Evolutionary conservation across 2,113 vertebrate species (phyloP), one percentile per base, ranked within the genome.

Genomic region (Promerops cafer): DNA sequence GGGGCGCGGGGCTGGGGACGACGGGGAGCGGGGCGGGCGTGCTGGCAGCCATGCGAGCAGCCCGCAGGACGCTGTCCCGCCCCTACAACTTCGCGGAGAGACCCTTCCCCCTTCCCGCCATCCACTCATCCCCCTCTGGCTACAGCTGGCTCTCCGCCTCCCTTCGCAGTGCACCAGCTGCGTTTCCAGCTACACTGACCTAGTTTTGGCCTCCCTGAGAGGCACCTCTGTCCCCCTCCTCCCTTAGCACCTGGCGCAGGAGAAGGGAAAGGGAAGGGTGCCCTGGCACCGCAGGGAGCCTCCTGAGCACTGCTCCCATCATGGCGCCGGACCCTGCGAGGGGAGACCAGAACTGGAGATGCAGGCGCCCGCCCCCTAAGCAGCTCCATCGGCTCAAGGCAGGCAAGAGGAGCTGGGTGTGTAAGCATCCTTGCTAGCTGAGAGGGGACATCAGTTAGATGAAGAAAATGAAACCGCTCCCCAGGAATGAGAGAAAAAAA

Each of bases 121-220:
- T n/a, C 30, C 78, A 16, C 59, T 63, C 82, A 31, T 78, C 37
- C 47, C 68, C 23, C 74, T 39, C 61, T 6, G 56, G 71, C 60
- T 71, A 20, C 44, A 39, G 26, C 83, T 35, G 40, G 7, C 59
- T 77, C 77, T 49, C 57, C 61, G 33, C 53, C 78, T 39, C n/a
- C 17, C 27, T 63, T 69, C 80, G 40, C 90, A 79, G 68, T 80
- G 85, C 80, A 87, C 84, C 94, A 97, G 93, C 90, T 94, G 91
- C 94, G 69, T 78, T 96, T 61, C 77, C 91, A 94, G 90, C 82
- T 50, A 84, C 42, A 2, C 63, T 97, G 97, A 97, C 97, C 98
- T 97, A 97, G 64, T 98, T 98, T 91, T 93, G 87, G 70, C 91
- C 74, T 72, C 70, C 40, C 83, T 68, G 56, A 54, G 44, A 82